Evolutionary conservation across 2,113 vertebrate genomes (phyloP).

Genomic region (Ageneiosus marmoratus): DNA sequence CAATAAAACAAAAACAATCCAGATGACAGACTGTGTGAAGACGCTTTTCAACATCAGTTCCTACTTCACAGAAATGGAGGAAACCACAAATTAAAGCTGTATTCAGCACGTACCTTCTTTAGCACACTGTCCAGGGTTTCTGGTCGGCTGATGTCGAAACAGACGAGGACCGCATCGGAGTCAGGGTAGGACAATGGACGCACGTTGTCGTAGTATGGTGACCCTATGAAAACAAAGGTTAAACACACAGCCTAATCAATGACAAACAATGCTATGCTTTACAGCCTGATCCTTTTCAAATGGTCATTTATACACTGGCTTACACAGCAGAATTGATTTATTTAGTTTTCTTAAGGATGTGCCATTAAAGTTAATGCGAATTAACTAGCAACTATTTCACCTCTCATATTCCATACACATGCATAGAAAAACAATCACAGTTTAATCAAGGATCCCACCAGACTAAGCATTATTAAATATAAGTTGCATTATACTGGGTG

Average conservation of each 20-base stretch:
- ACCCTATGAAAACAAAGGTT: slow-evolving; percentile 71
- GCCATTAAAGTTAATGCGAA: slow-evolving; percentile 1
- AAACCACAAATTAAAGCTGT: not conserved
- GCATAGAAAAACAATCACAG: not conserved
- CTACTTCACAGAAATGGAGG: not conserved
- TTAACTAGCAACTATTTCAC: not conserved
- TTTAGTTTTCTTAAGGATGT: not conserved
- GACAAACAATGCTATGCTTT: not conserved
- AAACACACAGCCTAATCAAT: not conserved
- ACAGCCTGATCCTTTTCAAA: not conserved
- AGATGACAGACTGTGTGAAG: slow-evolving; percentile 11
- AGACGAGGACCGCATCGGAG: slow-evolving; percentile 87
- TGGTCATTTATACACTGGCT: not conserved
- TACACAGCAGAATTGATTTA: not conserved
- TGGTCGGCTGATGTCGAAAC: slow-evolving; percentile 89
- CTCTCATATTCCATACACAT: not conserved
- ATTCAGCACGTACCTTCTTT: slow-evolving; percentile 75
- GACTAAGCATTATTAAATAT: not conserved
- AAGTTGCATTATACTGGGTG: not conserved
- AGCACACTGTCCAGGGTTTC: slow-evolving; percentile 88
- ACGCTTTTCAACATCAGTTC: not conserved
- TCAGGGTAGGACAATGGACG: slow-evolving; percentile 89
- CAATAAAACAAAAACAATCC: slow-evolving; percentile 12
- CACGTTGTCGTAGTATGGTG: slow-evolving; percentile 89
- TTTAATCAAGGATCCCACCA: slow-evolving; percentile 2